phyloP scores from a whole-genome alignment of 2,113 vertebrate genomes.

The Edolisoma coerulescens region DNA sequence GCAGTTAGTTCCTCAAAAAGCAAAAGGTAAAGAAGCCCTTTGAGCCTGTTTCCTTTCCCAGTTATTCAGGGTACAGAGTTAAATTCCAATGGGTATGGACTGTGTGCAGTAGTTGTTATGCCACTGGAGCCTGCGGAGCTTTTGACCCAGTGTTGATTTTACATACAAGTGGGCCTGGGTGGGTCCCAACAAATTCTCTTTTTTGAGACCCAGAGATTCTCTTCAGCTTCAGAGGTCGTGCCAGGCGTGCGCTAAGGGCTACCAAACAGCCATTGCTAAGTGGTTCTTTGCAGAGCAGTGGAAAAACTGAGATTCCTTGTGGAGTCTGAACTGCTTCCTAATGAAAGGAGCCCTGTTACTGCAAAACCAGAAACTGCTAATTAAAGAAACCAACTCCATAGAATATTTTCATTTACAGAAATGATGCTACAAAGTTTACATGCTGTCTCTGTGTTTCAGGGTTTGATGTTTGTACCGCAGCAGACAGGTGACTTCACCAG shows the following conservation, averaged over 20 bases:
- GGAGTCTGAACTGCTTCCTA: not conserved
- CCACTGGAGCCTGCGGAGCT: not conserved
- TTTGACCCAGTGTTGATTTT: not conserved
- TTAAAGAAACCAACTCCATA: not conserved
- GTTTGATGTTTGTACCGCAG: not conserved
- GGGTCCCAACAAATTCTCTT: not conserved
- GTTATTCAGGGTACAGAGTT: accelerated
- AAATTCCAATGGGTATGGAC: not conserved
- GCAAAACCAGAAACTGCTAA: not conserved
- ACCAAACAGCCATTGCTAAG: not conserved
- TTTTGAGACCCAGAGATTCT: not conserved
- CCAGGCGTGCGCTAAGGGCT: not conserved
- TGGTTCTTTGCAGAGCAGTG: not conserved
- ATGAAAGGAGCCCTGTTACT: not conserved
- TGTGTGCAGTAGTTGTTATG: not conserved
- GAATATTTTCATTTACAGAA: not conserved
- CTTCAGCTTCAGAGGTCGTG: accelerated
- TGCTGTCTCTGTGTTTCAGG: not conserved
- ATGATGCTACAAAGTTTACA: not conserved
- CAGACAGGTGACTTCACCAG: not conserved
- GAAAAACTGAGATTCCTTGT: not conserved
- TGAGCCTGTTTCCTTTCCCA: not conserved
- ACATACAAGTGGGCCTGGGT: not conserved
- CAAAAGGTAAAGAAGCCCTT: not conserved
- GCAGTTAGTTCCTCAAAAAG: not conserved